Conservation (phyloP, 2,888 invertebrate genomes). For the Philopedon plagiatum region DNA sequence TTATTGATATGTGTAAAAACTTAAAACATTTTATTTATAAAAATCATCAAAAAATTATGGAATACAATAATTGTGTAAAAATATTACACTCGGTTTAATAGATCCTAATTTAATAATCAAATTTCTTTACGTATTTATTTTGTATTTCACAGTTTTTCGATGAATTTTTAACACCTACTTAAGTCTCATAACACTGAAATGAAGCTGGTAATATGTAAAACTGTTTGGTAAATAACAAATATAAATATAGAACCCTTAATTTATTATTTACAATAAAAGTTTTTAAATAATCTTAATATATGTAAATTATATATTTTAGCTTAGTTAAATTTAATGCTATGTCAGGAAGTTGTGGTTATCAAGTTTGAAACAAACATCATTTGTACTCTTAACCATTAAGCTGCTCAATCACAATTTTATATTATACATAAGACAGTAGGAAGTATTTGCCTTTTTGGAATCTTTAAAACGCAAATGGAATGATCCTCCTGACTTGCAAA, state of each 20-base stretch:
- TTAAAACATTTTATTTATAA: not conserved
- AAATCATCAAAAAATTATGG: not conserved
- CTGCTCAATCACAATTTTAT: slow-evolving; percentile 11
- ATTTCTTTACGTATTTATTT: too few species aligned
- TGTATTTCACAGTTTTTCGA: too few species aligned
- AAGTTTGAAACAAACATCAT: not conserved
- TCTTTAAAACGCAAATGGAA: too few species aligned
- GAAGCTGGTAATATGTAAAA: not conserved
- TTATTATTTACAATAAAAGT: not conserved
- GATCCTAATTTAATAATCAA: too few species aligned
- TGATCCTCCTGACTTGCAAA: too few species aligned
- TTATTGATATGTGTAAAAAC: slow-evolving; percentile 22
- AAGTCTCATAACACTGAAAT: not conserved
- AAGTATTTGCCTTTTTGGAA: too few species aligned
- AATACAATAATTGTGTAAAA: too few species aligned
- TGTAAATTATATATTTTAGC: not conserved
- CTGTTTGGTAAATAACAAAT: not conserved
- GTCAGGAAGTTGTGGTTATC: not conserved
- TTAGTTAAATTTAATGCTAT: not conserved
- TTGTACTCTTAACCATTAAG: slow-evolving; percentile 16
- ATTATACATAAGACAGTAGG: too few species aligned
- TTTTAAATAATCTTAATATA: too few species aligned
- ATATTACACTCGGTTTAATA: too few species aligned
- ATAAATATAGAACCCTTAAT: not conserved
- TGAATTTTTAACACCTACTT: not conserved